A percentile compares a stretch with the other conserved stretches of the same genome.
Evolutionary conservation across 1,140 invertebrate species (phyloP).

Genomic region (Diplogasteroides magnus): DNA sequence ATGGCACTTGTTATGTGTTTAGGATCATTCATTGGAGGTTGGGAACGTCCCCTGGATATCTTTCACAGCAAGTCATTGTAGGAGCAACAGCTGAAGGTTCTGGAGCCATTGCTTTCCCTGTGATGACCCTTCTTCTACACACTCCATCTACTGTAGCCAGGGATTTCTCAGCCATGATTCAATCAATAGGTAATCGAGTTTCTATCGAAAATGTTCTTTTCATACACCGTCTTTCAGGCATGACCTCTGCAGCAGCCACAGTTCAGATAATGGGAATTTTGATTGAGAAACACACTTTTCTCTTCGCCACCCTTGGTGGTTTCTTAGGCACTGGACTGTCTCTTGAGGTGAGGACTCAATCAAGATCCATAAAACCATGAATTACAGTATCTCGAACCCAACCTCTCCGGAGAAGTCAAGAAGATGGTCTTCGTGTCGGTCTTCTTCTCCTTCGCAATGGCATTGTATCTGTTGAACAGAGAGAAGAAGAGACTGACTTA

Average conservation of each 20-base stretch:
- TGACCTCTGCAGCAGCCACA: constrained; percentile 41
- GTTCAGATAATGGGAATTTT: constrained; percentile 45
- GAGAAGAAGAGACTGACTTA: too few relatives aligned
- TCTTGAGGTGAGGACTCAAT: constrained; percentile 26
- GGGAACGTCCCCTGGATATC: too few relatives aligned
- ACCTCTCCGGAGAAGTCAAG: constrained; percentile 36
- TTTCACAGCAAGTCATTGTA: too few relatives aligned
- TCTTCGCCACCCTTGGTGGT: constrained; percentile 42
- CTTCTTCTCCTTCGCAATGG: constrained; percentile 40
- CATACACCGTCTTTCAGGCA: constrained; percentile 16
- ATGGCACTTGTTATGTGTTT: too few relatives aligned
- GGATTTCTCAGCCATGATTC: constrained; percentile 52
- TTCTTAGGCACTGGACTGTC: background rate
- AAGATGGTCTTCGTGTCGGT: constrained; percentile 42
- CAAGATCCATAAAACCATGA: too few relatives aligned
- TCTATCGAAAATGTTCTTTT: too few relatives aligned
- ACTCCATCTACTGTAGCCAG: constrained; percentile 40
- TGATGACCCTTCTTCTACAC: constrained; percentile 48
- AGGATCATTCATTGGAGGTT: too few relatives aligned
- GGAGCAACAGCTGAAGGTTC: constrained; percentile 32
- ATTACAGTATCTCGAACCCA: constrained; percentile 6
- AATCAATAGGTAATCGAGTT: constrained; percentile 35
- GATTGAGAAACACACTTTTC: constrained; percentile 41
- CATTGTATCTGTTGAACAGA: too few relatives aligned
- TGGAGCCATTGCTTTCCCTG: constrained; percentile 50